These are phyloP conservation scores for Embidobia sp. DNA, from an alignment of 2,888 invertebrate genomes.

Conservation along the genomic window DNA sequence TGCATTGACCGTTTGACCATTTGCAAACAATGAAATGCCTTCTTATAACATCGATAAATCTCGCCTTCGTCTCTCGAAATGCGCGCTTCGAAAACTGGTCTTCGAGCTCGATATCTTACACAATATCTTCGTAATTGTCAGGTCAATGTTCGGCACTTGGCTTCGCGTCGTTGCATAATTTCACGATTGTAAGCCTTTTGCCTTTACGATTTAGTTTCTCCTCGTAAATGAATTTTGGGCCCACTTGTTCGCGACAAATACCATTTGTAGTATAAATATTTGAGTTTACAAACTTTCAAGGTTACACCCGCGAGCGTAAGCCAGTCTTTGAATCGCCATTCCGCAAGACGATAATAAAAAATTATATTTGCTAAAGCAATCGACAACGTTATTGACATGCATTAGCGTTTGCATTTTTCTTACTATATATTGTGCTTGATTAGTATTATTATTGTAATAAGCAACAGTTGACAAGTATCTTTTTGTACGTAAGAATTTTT, in stretches of 20 bases:
- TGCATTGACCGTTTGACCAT: constrained; percentile 6
- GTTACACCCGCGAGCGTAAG: constrained; percentile 10
- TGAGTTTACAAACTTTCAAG: constrained; percentile 28
- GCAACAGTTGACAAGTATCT: too few species aligned
- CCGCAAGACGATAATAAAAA: constrained; percentile 21
- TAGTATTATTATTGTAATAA: too few species aligned
- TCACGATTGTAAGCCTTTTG: constrained; percentile 4
- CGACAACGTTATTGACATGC: constrained; percentile 2
- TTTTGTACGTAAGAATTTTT: too few species aligned
- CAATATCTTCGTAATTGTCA: constrained; percentile 43
- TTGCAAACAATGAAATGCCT: constrained; percentile 44
- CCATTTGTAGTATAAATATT: constrained; percentile 8
- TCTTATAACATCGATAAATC: constrained; percentile 12
- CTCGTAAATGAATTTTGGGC: constrained; percentile 35
- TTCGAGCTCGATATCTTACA: constrained; percentile 14
- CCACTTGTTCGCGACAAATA: background rate
- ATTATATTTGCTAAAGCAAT: constrained; percentile 5
- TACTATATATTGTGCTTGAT: too few species aligned
- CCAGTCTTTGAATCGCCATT: constrained; percentile 19
- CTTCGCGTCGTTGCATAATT: constrained; percentile 41
- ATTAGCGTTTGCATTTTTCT: background rate
- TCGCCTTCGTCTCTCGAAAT: constrained; percentile 14
- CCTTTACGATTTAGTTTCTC: constrained; percentile 36
- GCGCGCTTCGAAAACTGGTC: constrained; percentile 22
- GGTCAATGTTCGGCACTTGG: constrained; percentile 42